Evolutionary conservation across 1,140 invertebrate genomes (phyloP).

Genomic region (Palaemon carinicauda): DNA sequence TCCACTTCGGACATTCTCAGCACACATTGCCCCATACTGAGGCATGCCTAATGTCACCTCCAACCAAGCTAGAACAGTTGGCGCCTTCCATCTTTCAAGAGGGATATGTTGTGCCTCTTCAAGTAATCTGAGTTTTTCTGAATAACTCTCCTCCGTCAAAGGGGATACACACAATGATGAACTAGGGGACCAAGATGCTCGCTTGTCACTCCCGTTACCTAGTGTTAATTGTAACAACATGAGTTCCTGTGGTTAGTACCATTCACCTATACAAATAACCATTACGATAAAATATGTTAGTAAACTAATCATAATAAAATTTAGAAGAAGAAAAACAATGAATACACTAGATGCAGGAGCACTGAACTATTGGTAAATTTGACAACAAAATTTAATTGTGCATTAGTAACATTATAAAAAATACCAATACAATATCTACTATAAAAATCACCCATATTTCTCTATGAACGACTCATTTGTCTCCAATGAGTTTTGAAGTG

Average conservation of each 20-base stretch:
- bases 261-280: background rate
- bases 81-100: conserved; percentile 91
- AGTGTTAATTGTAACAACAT: background rate
- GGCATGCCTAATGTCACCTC: conserved; percentile 93
- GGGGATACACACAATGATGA: conserved; percentile 71
- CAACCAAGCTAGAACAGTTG: conserved; percentile 91
- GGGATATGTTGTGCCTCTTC: conserved; percentile 86
- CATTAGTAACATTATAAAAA: too few relatives aligned
- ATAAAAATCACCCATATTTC: too few relatives aligned
- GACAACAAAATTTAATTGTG: too few relatives aligned
- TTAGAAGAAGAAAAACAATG: background rate
- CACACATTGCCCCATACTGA: conserved; percentile 86
- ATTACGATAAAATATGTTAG: background rate
- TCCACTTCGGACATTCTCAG: conserved; percentile 93
- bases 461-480: too few relatives aligned
- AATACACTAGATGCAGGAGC: too few relatives aligned
- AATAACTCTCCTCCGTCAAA: conserved; percentile 82
- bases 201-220: conserved; percentile 52
- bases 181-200: conserved; percentile 60
- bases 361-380: too few relatives aligned
- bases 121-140: conserved; percentile 80
- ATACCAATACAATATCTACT: too few relatives aligned
- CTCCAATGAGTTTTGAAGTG: too few relatives aligned
- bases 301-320: background rate
- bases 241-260: conserved; percentile 6